Percentiles rank a stretch among this genome's conserved stretches.
Evolutionary conservation across 2,797 vertebrate species (phyloP).

Genomic region (Paramormyrops hopkinsi): DNA sequence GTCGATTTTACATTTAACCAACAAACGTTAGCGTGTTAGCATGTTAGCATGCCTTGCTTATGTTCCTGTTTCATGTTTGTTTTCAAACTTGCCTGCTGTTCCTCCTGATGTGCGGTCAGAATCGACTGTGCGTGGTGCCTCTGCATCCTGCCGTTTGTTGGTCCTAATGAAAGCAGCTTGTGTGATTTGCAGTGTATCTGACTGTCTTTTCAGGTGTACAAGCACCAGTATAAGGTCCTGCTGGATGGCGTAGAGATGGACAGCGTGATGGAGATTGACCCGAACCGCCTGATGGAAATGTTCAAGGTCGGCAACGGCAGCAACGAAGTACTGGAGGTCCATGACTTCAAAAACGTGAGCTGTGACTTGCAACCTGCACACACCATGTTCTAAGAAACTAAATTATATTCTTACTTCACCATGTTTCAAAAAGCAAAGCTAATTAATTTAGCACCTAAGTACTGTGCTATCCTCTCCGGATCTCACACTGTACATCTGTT

Average conservation of each 20-base stretch:
- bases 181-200: neutral
- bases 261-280: conserved; percentile 84
- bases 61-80: neutral
- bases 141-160: neutral
- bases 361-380: neutral
- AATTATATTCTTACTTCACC: neutral
- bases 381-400: neutral
- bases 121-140: neutral
- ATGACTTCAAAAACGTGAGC: conserved; percentile 90
- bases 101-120: neutral
- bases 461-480: neutral
- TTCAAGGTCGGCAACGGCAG: conserved; percentile 81
- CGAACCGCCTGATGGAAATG: conserved; percentile 69
- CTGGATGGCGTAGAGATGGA: conserved; percentile 76
- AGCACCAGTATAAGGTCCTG: conserved; percentile 80
- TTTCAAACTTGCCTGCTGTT: neutral
- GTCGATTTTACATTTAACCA: no score
- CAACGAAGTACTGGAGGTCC: conserved; percentile 84
- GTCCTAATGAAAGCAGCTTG: neutral
- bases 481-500: neutral
- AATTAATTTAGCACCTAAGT: neutral
- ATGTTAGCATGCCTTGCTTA: neutral
- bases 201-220: conserved; percentile 70
- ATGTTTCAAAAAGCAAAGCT: neutral
- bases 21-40: neutral